Evolutionary conservation across 2,888 invertebrate species (phyloP), one percentile per base, ranked within the genome.

Genomic region (Alloplasta piceator): DNA sequence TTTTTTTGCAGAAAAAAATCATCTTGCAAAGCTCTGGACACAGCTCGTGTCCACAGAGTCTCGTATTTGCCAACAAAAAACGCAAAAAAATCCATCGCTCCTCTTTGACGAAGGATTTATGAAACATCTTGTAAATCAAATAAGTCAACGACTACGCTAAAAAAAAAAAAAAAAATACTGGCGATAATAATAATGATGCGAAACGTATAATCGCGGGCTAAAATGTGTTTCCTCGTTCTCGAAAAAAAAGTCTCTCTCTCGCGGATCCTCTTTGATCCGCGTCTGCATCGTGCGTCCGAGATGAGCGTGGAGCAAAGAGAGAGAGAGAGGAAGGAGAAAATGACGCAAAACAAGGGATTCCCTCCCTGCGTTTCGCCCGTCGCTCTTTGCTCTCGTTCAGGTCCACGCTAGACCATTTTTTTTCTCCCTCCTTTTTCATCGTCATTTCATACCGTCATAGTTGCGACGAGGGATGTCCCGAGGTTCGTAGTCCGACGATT

Each of bases 191-290:
- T 26, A 26, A 26, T 26, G 26, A 26, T 26, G 26, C 26, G 38
- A 7, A 64, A 48, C 39, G 52, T 50, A 66, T 55, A 60, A 63
- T 71, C 75, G 71, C 55, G 6, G 55, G 26, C 26, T 16, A 67
- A 63, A 75, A 63, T 67, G 61, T 73, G 61, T 80, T 73, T 80
- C 56, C 46, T 67, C 48, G 41, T 72, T 60, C 46, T 36, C 67
- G 41, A 55, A 55, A 55, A 67, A 52, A 14, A 52, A 52, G 12
- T n/a, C n/a, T n/a, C 4, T 74, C 39, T 10, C 38, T 39, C 41
- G 56, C 67, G 26, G 56, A 61, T 12, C 74, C 67, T 75, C 78
- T 82, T 82, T 82, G 78, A 82, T 75, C 75, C 50, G 70, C 60
- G 66, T 68, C 6, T 43, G 26, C 26, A 77, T 70, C 66, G 63